These are phyloP conservation scores for Euglossa dilemma DNA, from an alignment of 1,140 invertebrate species.

Conservation along the genomic window DNA sequence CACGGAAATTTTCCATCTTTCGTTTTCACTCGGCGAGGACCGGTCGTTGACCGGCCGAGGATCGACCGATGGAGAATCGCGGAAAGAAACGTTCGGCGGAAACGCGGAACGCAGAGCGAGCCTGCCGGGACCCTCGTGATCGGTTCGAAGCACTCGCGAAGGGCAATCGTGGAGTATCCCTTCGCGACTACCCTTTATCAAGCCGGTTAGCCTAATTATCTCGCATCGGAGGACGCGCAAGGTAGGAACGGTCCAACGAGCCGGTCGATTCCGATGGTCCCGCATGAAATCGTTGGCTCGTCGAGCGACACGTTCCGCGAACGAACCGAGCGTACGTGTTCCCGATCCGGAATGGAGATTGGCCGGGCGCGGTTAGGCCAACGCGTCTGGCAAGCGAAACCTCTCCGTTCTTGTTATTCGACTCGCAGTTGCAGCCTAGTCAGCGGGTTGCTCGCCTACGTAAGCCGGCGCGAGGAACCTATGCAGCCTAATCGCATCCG, in stretches of 20 bases:
- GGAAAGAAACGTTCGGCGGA: too few relatives aligned
- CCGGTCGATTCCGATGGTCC: neutral
- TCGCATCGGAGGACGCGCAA: neutral
- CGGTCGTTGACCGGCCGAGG: too few relatives aligned
- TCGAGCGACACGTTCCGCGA: slow-evolving; percentile 9
- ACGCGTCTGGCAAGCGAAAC: slow-evolving; percentile 6
- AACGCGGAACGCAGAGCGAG: neutral
- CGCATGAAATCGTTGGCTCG: neutral
- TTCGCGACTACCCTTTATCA: slow-evolving; percentile 22
- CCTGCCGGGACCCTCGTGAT: neutral
- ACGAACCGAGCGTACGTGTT: slow-evolving; percentile 9
- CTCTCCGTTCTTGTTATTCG: slow-evolving; percentile 34
- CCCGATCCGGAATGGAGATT: slow-evolving; percentile 37
- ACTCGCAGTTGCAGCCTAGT: slow-evolving; percentile 20
- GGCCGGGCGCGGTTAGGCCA: neutral
- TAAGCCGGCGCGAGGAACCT: neutral
- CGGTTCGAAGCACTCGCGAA: neutral
- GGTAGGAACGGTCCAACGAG: slow-evolving; percentile 10
- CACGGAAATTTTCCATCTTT: too few relatives aligned
- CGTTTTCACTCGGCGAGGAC: too few relatives aligned
- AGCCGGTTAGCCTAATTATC: slow-evolving; percentile 23
- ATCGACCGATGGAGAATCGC: too few relatives aligned
- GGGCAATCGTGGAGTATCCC: slow-evolving; percentile 19
- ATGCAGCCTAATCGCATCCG: slow-evolving; percentile 54
- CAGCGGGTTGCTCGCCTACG: slow-evolving; percentile 19